A percentile compares a stretch with the other conserved stretches of the same genome.
phyloP scores from a whole-genome alignment of 2,888 invertebrate species.

The Drosophila paranaensis region DNA sequence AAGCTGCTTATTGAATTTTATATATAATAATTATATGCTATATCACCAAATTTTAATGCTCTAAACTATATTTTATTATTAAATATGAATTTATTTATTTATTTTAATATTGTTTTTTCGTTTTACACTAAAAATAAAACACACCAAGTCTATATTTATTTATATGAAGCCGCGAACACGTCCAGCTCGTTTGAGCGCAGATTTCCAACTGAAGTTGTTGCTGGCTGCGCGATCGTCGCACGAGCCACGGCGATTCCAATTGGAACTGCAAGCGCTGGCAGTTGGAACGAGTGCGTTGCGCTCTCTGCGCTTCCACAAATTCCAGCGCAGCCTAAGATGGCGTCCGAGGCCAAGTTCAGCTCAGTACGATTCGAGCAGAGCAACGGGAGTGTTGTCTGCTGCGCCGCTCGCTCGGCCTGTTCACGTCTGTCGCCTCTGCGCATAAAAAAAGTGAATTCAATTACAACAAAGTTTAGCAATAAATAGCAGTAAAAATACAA shows the following conservation, averaged over 20 bases:
- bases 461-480: slow-evolving; percentile 27
- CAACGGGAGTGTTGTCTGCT: slow-evolving; percentile 81
- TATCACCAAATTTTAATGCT: neutral
- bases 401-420: slow-evolving; percentile 48
- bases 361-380: slow-evolving; percentile 81
- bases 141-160: slow-evolving; percentile 5
- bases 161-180: slow-evolving; percentile 61
- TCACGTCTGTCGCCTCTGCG: slow-evolving; percentile 73
- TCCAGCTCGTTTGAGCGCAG: slow-evolving; percentile 66
- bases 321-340: slow-evolving; percentile 82
- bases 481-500: slow-evolving; percentile 19
- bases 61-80: neutral
- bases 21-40: no score
- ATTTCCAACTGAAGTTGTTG: slow-evolving; percentile 72
- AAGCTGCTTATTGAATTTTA: neutral
- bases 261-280: slow-evolving; percentile 36
- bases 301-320: slow-evolving; percentile 41
- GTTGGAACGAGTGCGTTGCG: slow-evolving; percentile 34
- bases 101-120: neutral
- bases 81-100: neutral
- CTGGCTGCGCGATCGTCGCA: slow-evolving; percentile 30
- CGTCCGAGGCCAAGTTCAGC: slow-evolving; percentile 83
- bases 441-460: slow-evolving; percentile 37
- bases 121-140: neutral
- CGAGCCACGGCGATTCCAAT: slow-evolving; percentile 43